A percentile compares a stretch with the other conserved stretches of the same genome.
These are phyloP conservation scores for Acrocephalus scirpaceus DNA, from an alignment of 2,797 vertebrate genomes.

Conservation along the genomic window DNA sequence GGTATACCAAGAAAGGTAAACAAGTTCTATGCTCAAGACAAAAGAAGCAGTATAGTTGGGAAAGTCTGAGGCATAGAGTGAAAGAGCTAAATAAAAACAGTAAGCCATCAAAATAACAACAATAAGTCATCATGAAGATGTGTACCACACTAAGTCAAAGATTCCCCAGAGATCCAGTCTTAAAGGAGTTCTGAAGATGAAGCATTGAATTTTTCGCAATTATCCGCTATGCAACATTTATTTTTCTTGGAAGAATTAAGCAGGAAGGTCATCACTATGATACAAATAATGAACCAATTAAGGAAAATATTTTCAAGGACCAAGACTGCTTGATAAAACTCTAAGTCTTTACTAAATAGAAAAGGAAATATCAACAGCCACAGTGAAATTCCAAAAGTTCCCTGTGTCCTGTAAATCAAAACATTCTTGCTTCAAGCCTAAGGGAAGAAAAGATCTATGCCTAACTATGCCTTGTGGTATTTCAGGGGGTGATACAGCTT, in stretches of 20 bases:
- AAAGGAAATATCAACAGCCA: background rate
- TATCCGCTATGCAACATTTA: background rate
- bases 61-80: background rate
- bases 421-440: background rate
- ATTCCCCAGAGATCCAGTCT: background rate
- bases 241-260: background rate
- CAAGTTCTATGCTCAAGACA: background rate
- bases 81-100: background rate
- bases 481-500: slow-evolving; percentile 14
- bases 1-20: background rate
- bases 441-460: background rate
- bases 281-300: background rate
- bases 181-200: background rate
- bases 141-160: background rate
- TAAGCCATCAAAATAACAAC: background rate
- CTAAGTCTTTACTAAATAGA: background rate
- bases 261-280: background rate
- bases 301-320: background rate
- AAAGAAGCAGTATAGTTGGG: background rate
- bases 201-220: background rate
- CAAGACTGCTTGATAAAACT: background rate
- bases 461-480: background rate
- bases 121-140: background rate
- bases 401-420: background rate
- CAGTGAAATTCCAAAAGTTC: background rate